Percentiles rank a stretch among this genome's conserved stretches.
Evolutionary conservation across 2,888 invertebrate species (phyloP).

Genomic region (Nephrotoma flavescens): DNA sequence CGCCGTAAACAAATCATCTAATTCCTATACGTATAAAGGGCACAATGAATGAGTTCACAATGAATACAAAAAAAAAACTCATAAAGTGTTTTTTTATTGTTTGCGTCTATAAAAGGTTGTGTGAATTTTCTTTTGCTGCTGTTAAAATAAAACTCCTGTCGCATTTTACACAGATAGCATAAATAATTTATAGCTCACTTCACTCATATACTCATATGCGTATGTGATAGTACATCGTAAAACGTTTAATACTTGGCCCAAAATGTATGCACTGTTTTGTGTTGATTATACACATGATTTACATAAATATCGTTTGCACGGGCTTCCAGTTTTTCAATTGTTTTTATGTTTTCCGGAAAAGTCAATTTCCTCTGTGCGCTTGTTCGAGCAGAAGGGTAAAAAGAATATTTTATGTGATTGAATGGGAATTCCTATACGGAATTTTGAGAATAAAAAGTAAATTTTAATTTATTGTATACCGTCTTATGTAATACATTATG

Average conservation of each 20-base stretch:
- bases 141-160: neutral
- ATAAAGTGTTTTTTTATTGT: neutral
- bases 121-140: neutral
- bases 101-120: neutral
- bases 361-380: neutral
- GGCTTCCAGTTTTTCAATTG: neutral
- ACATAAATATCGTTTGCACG: neutral
- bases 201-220: neutral
- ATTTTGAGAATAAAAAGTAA: neutral
- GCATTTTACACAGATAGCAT: neutral
- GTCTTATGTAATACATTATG: neutral
- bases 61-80: neutral
- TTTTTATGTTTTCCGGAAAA: neutral
- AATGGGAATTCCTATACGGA: too few species aligned
- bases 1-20: too few species aligned
- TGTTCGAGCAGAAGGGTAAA: neutral
- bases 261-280: too few species aligned
- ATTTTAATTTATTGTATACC: neutral
- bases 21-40: too few species aligned
- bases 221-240: too few species aligned
- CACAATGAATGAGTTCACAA: neutral
- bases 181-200: neutral
- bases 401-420: neutral
- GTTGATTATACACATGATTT: neutral
- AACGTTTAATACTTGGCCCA: too few species aligned